These are phyloP conservation scores for Alviniconcha strummeri DNA, from an alignment of 2,888 invertebrate species.

Conservation along the genomic window DNA sequence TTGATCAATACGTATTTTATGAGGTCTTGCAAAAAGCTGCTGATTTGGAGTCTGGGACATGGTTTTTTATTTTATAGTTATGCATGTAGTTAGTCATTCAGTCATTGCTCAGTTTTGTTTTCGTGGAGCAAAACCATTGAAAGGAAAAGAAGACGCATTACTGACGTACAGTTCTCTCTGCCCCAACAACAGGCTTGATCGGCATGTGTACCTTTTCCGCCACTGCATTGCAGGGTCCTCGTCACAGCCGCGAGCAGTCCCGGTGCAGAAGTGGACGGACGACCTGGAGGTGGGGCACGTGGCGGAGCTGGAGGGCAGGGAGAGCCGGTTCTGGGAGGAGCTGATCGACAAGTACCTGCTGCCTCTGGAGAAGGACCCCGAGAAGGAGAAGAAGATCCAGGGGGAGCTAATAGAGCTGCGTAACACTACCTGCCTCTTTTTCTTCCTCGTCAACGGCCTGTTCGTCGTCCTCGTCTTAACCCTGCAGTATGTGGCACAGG, in stretches of 20 bases:
- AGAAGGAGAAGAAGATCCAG: constrained; percentile 75
- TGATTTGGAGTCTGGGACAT: no score
- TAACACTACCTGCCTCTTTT: constrained; percentile 82
- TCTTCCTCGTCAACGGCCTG: constrained; percentile 98
- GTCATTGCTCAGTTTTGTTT: no score
- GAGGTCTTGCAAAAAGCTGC: no score
- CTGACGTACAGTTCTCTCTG: not conserved
- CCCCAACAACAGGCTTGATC: no score
- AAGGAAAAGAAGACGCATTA: no score
- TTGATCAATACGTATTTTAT: no score
- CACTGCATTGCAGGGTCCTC: not conserved
- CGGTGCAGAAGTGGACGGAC: constrained; percentile 24
- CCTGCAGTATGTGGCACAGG: constrained; percentile 87
- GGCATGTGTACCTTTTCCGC: not conserved
- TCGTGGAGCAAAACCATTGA: no score
- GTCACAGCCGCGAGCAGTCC: not conserved
- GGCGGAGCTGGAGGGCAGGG: constrained; percentile 50
- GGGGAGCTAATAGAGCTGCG: constrained; percentile 88
- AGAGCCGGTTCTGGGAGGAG: constrained; percentile 93
- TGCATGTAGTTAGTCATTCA: no score
- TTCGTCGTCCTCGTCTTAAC: constrained; percentile 98
- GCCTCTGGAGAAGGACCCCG: constrained; percentile 93
- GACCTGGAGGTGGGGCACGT: constrained; percentile 7
- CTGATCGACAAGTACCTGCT: constrained; percentile 94
- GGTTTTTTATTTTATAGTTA: no score